Conservation (phyloP, 2,113 vertebrate genomes). For the Saimiri boliviensis region DNA sequence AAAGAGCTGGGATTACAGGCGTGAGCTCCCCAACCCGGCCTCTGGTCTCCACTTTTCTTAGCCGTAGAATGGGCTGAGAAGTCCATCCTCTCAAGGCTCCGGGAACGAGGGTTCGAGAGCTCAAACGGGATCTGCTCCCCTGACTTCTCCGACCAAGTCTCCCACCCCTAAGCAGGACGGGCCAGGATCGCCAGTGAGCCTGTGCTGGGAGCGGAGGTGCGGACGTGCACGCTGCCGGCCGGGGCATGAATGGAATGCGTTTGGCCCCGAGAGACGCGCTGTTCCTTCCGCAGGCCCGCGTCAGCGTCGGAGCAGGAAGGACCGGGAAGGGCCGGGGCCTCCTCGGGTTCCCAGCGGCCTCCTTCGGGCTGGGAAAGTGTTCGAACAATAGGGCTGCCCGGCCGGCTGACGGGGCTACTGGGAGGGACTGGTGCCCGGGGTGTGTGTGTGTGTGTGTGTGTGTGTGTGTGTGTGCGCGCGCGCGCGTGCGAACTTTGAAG, state of each 20-base stretch:
- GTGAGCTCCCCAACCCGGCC: too few relatives aligned
- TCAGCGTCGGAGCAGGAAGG: slow-evolving; percentile 60
- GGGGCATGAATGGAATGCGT: slow-evolving; percentile 42
- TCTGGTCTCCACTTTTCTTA: not conserved
- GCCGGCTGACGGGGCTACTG: too few relatives aligned
- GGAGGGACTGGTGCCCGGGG: not conserved
- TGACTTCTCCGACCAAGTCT: too few relatives aligned
- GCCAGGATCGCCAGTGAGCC: not conserved
- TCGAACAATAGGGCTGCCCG: slow-evolving; percentile 53
- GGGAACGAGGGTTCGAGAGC: not conserved
- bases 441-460: not conserved
- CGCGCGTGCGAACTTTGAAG: not conserved
- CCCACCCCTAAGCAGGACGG: not conserved
- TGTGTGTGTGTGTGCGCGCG: not conserved
- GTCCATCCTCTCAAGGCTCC: not conserved
- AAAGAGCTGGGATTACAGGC: too few relatives aligned
- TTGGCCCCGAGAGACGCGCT: not conserved
- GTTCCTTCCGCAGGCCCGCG: slow-evolving; percentile 59
- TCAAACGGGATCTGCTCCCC: fast-evolving
- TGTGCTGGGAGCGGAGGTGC: not conserved
- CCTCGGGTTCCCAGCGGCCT: slow-evolving; percentile 11
- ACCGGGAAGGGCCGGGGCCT: slow-evolving; percentile 45
- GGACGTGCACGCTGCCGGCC: not conserved
- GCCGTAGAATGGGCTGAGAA: not conserved
- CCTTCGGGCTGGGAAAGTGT: slow-evolving; percentile 39